Evolutionary conservation across 2,113 vertebrate genomes (phyloP).

Genomic region (Siphamia tubifer): DNA sequence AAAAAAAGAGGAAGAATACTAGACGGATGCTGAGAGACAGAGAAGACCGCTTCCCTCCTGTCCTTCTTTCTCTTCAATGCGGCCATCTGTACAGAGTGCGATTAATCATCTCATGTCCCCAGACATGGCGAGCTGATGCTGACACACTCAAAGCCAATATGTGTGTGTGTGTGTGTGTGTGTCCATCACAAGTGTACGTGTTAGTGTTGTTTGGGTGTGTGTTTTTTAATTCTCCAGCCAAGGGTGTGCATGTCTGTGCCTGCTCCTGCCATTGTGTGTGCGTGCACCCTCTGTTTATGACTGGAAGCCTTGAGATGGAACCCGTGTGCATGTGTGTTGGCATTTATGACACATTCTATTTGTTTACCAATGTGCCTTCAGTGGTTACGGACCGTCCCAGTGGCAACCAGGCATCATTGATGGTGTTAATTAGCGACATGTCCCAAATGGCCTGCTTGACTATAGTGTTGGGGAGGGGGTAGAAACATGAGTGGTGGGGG

Average conservation of each 20-base stretch:
- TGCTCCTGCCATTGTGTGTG: background rate
- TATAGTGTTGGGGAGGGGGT: background rate
- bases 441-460: constrained; percentile 34
- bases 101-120: constrained; percentile 72
- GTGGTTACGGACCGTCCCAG: constrained; percentile 22
- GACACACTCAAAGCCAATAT: constrained; percentile 48
- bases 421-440: constrained; percentile 60
- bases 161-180: background rate
- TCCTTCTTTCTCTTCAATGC: constrained; percentile 45
- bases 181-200: background rate
- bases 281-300: background rate
- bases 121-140: constrained; percentile 56
- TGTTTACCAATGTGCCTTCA: constrained; percentile 39
- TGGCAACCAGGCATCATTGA: constrained; percentile 41
- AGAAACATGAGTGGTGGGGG: background rate
- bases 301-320: background rate
- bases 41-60: constrained; percentile 43
- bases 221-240: constrained; percentile 9
- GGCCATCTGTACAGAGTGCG: constrained; percentile 69
- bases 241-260: constrained; percentile 8
- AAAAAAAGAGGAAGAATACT: constrained; percentile 1
- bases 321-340: constrained; percentile 6
- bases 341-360: constrained; percentile 48
- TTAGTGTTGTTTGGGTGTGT: constrained; percentile 15
- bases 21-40: constrained; percentile 34